Evolutionary conservation across 2,797 vertebrate genomes (phyloP), one percentile per base, ranked within the genome.

Genomic region (Etheostoma perlongum): DNA sequence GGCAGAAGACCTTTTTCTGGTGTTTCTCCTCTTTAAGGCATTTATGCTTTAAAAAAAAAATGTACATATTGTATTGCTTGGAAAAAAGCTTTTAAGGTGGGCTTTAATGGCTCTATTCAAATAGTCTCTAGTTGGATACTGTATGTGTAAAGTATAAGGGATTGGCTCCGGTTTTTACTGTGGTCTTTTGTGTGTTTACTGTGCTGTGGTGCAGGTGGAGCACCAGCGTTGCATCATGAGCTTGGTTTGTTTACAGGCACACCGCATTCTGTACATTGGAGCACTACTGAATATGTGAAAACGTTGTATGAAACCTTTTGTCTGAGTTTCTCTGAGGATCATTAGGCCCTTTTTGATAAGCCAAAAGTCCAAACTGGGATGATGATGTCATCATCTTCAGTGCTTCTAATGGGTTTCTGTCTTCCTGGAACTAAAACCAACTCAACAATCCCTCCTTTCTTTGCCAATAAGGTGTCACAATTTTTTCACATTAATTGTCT

Each of bases 381-480:
- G n/a, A 15, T 76, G 64, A 69, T 44, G 16, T 59, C 57, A 66
- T 64, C 25, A 12, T 52, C 44, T 58, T 18, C 2, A 4, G 21
- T 33, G 6, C 0, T 1, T 54, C 47, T 54, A 18, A 33, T 25
- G 18, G 42, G 51, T 64, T 70, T 71, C 73, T 68, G 23, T 71
- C 25, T 11, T 70, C n/a, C 68, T 74, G 11, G 30, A 44, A 58
- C 48, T 63, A 30, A 77, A 69, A 70, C 68, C 54, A 33, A 74
- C 16, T 16, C 15, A 59, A 75, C 75, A 67, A 8, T 59, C 42
- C 10, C 14, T 44, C 27, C 57, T 75, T 57, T 82, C 18, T 70
- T 64, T 74, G 6, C 25, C 40, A 5, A 0, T 14, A 21, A 69
- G 9, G 64, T 16, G 19, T 53, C 3, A 62, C 5, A 0, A 27